A percentile compares a stretch with the other conserved stretches of the same genome.
Conservation (phyloP, 1,140 invertebrate genomes). For the Ctenoplectra terminalis region DNA sequence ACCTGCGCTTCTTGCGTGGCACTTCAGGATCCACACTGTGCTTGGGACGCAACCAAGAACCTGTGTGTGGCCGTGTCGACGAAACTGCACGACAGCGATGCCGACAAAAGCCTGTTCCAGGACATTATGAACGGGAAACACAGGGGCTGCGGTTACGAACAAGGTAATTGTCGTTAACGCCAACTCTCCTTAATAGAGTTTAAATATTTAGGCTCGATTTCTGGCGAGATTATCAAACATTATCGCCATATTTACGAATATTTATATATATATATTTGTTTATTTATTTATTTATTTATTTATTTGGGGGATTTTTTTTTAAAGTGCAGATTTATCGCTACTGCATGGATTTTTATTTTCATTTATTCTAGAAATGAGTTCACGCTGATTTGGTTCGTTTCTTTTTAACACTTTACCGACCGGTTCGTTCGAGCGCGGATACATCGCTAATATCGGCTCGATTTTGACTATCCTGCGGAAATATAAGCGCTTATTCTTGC, state of each 20-base stretch:
- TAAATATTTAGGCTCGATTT: neutral
- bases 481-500: no score
- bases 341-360: conserved; percentile 48
- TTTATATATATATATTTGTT: no score
- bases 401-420: no score
- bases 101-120: conserved; percentile 87
- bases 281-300: no score
- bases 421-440: no score
- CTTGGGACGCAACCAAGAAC: conserved; percentile 92
- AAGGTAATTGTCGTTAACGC: conserved; percentile 69
- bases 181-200: neutral
- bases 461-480: no score
- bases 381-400: neutral
- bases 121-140: conserved; percentile 88
- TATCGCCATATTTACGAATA: neutral
- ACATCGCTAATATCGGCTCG: no score
- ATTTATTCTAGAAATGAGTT: conserved; percentile 13
- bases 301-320: no score
- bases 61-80: conserved; percentile 89
- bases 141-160: conserved; percentile 86
- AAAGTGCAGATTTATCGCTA: neutral
- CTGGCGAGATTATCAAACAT: conserved; percentile 13
- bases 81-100: conserved; percentile 86
- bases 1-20: conserved; percentile 92
- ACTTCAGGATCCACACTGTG: conserved; percentile 98